Evolutionary conservation across 35 echinoderm and acorn worm species (phyloP).

Genomic region (Nesometra sesokonis): DNA sequence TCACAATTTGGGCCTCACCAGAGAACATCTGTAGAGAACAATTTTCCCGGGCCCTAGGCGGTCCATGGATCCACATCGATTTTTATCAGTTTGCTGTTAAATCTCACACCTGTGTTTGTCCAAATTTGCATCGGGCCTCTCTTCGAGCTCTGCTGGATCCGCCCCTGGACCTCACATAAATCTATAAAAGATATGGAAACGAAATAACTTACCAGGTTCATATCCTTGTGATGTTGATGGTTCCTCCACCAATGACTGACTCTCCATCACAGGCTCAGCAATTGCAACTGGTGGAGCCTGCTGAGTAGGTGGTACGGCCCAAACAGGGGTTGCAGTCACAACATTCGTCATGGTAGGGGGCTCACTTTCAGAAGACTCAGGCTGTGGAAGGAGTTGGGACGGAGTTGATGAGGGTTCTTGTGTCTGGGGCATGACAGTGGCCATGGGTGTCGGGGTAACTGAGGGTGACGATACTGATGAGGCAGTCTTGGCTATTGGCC

Average conservation of each 20-base stretch:
- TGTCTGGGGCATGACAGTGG: conserved; percentile 93
- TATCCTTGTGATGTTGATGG: not conserved
- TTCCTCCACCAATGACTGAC: not conserved
- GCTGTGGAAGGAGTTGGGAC: not conserved
- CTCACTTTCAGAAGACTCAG: not conserved
- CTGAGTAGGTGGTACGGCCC: conserved; percentile 53
- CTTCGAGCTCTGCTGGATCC: too few relatives aligned
- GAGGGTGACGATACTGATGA: conserved; percentile 11
- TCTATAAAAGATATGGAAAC: too few relatives aligned
- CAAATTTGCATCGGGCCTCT: too few relatives aligned
- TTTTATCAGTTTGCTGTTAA: too few relatives aligned
- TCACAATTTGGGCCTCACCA: too few relatives aligned
- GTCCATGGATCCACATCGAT: too few relatives aligned
- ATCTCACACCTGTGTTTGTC: too few relatives aligned
- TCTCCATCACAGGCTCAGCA: not conserved
- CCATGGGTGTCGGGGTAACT: conserved; percentile 62
- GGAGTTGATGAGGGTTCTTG: conserved; percentile 17
- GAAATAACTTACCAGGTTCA: not conserved
- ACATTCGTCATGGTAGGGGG: conserved; percentile 22
- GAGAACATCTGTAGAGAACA: too few relatives aligned
- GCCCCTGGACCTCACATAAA: too few relatives aligned
- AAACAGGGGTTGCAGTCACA: conserved; percentile 57
- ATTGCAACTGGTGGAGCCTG: not conserved
- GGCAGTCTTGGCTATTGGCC: conserved; percentile 73
- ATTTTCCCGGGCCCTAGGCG: too few relatives aligned